Evolutionary conservation across 2,888 invertebrate genomes (phyloP).

Genomic region (Hydropsyche betteni): DNA sequence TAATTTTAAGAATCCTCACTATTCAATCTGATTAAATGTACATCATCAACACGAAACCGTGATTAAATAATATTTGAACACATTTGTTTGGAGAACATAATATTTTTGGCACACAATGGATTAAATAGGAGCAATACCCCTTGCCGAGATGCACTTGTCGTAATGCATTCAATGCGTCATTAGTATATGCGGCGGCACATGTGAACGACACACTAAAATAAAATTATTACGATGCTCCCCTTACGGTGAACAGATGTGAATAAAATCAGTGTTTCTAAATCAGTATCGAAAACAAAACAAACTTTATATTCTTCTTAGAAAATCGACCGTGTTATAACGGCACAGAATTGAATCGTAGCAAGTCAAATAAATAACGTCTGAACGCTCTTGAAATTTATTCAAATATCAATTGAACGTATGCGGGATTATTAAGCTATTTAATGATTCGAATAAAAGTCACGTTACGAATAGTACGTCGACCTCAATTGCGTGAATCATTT

Average conservation of each 20-base stretch:
- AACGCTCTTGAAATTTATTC: background rate
- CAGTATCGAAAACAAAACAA: background rate
- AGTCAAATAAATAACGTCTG: background rate
- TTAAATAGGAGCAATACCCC: constrained; percentile 33
- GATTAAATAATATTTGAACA: background rate
- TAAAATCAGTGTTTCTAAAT: constrained; percentile 18
- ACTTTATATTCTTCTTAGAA: background rate
- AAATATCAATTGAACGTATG: constrained; percentile 8
- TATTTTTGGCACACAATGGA: constrained; percentile 27
- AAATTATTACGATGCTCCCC: constrained; percentile 24
- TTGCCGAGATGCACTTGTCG: constrained; percentile 40
- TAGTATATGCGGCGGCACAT: constrained; percentile 30
- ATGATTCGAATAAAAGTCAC: constrained; percentile 2
- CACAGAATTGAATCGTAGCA: constrained; percentile 3
- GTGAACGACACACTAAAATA: constrained; percentile 29
- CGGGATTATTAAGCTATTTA: constrained; percentile 1
- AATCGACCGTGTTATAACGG: background rate
- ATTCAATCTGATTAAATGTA: no score
- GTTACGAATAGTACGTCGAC: background rate
- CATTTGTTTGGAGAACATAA: background rate
- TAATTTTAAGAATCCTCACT: no score
- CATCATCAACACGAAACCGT: no score
- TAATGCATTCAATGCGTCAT: constrained; percentile 20
- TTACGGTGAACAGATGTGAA: constrained; percentile 34
- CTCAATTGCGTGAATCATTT: background rate